Evolutionary conservation across 2,113 vertebrate genomes (phyloP).

Genomic region (Plestiodon gilberti): DNA sequence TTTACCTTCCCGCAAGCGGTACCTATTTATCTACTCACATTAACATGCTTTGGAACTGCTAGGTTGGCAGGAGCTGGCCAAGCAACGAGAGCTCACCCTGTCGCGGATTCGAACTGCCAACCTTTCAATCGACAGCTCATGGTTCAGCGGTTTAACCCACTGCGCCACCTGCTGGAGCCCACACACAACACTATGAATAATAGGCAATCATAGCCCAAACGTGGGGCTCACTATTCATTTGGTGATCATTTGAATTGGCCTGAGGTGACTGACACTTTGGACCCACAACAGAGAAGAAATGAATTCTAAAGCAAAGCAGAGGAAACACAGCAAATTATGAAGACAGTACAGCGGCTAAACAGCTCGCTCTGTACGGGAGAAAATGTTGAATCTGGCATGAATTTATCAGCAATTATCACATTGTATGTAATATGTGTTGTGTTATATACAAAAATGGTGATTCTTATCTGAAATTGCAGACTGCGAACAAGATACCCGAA

Average conservation of each 20-base stretch:
- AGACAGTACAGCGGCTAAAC: accelerated
- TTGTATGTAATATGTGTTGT: no score
- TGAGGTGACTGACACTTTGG: neutral
- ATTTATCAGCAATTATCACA: neutral
- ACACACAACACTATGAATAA: neutral
- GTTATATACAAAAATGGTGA: neutral
- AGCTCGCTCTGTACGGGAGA: neutral
- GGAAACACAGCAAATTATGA: accelerated
- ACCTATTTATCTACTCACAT: no score
- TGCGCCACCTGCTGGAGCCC: no score
- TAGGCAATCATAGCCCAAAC: neutral
- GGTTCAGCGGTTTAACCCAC: no score
- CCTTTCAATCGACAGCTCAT: no score
- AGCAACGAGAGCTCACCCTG: no score
- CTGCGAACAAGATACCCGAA: neutral
- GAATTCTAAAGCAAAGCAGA: neutral
- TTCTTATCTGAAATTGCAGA: accelerated
- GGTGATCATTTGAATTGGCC: no score
- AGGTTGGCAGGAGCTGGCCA: no score
- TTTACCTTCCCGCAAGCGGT: no score
- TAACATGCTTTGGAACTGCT: no score
- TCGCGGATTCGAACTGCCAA: no score
- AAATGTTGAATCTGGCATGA: neutral
- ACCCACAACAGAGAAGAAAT: neutral
- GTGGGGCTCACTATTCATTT: neutral